Evolutionary conservation across 2,888 invertebrate genomes (phyloP).

Genomic region (Carterocephalus palaemon): DNA sequence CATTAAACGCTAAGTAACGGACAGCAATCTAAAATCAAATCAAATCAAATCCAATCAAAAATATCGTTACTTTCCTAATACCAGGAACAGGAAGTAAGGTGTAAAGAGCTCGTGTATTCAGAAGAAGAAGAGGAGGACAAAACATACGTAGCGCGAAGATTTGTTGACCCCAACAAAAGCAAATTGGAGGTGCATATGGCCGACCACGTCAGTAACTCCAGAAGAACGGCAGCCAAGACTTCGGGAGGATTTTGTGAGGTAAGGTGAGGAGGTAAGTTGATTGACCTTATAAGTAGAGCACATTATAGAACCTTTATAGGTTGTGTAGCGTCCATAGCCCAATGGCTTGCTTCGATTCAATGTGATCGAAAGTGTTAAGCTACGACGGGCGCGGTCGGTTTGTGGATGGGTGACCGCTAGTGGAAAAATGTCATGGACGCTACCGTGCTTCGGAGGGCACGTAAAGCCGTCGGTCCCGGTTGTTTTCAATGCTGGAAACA

Average conservation of each 20-base stretch:
- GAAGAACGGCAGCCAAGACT: slow-evolving; percentile 35
- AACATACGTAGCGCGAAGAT: slow-evolving; percentile 27
- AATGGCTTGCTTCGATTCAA: no score
- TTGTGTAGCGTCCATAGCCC: no score
- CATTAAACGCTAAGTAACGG: no score
- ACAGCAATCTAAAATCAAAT: no score
- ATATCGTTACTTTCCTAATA: background rate
- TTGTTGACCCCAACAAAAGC: slow-evolving; percentile 30
- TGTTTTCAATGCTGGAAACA: no score
- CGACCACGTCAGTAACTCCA: slow-evolving; percentile 33
- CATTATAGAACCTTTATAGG: no score
- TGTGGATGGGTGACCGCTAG: no score
- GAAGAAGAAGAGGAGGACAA: slow-evolving; percentile 40
- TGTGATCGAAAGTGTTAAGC: no score
- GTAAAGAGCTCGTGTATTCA: slow-evolving; percentile 53
- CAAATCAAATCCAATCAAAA: background rate
- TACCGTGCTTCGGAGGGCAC: no score
- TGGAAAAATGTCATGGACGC: no score
- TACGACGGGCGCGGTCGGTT: no score
- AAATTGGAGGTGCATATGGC: slow-evolving; percentile 41
- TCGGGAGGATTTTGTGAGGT: slow-evolving; percentile 69
- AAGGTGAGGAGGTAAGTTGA: background rate
- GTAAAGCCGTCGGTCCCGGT: no score
- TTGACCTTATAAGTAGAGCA: background rate
- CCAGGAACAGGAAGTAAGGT: slow-evolving; percentile 54